These are phyloP conservation scores for Elysia crispata DNA, from an alignment of 2,888 invertebrate species.

Conservation along the genomic window DNA sequence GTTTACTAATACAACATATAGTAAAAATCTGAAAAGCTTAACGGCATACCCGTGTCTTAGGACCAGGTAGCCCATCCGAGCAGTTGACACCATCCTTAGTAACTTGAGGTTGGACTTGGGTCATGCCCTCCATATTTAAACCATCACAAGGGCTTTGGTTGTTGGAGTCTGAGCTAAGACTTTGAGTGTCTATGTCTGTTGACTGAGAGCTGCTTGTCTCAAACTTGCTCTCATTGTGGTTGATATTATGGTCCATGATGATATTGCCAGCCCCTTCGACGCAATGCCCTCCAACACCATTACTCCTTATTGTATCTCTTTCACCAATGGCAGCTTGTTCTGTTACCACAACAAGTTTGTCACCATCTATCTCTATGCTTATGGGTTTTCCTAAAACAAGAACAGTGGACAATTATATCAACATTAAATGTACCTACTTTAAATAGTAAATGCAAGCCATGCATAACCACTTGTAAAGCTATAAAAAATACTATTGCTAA, in stretches of 20 bases:
- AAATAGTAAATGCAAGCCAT: no score
- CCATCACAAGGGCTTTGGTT: conserved; percentile 64
- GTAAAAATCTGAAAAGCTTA: no score
- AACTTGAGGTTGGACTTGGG: not conserved
- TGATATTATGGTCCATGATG: conserved; percentile 58
- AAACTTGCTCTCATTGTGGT: conserved; percentile 65
- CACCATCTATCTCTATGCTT: conserved; percentile 78
- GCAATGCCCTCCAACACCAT: conserved; percentile 34
- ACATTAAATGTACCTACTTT: no score
- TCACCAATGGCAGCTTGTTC: conserved; percentile 57
- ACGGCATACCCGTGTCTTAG: conserved; percentile 35
- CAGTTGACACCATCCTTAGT: conserved; percentile 31
- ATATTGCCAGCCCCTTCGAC: conserved; percentile 1
- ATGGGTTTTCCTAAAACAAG: conserved; percentile 55
- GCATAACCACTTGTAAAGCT: no score
- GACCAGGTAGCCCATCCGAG: conserved; percentile 40
- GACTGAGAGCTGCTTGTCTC: conserved; percentile 65
- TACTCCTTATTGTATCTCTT: conserved; percentile 54
- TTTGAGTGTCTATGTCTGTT: conserved; percentile 63
- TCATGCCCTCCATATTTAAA: conserved; percentile 48
- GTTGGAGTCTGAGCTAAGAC: conserved; percentile 67
- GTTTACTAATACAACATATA: no score
- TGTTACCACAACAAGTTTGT: conserved; percentile 75
- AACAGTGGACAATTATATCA: not conserved
- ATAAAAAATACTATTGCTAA: no score